Conservation (phyloP, 2,113 vertebrate species). For the Lutjanus erythropterus region DNA sequence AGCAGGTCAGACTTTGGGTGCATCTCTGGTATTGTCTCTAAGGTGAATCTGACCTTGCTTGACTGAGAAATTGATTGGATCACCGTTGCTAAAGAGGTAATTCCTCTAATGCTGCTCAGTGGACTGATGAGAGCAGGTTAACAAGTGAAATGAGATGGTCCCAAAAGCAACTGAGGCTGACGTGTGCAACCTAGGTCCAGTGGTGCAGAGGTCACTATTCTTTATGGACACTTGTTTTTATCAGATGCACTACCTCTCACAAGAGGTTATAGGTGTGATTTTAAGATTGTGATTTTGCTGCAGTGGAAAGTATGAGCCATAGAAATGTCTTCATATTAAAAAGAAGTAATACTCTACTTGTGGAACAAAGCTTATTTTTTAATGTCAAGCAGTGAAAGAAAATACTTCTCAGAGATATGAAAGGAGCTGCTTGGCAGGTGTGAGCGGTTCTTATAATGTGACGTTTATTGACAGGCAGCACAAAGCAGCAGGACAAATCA, state of each 20-base stretch:
- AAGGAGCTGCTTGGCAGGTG: slow-evolving; percentile 14
- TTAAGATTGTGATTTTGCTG: background rate
- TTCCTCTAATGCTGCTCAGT: background rate
- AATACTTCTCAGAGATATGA: background rate
- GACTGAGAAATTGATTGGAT: slow-evolving; percentile 5
- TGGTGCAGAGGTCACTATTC: background rate
- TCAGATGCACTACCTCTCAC: background rate
- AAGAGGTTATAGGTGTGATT: background rate
- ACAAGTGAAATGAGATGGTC: background rate
- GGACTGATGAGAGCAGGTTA: background rate
- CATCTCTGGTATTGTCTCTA: slow-evolving; percentile 8
- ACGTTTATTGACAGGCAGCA: slow-evolving; percentile 7
- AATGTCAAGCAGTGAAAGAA: slow-evolving; percentile 9
- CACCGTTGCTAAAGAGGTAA: background rate
- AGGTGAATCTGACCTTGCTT: background rate
- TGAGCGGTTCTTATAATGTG: background rate
- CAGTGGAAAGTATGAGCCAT: background rate
- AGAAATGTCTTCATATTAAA: background rate
- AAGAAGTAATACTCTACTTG: background rate
- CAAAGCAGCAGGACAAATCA: slow-evolving; percentile 17
- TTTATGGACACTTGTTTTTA: background rate
- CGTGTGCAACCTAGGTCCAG: background rate
- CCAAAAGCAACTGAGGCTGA: background rate
- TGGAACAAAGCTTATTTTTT: background rate
- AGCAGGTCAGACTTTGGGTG: too few relatives aligned